Conservation (phyloP, 2,113 vertebrate genomes). For the Nerophis ophidion region DNA sequence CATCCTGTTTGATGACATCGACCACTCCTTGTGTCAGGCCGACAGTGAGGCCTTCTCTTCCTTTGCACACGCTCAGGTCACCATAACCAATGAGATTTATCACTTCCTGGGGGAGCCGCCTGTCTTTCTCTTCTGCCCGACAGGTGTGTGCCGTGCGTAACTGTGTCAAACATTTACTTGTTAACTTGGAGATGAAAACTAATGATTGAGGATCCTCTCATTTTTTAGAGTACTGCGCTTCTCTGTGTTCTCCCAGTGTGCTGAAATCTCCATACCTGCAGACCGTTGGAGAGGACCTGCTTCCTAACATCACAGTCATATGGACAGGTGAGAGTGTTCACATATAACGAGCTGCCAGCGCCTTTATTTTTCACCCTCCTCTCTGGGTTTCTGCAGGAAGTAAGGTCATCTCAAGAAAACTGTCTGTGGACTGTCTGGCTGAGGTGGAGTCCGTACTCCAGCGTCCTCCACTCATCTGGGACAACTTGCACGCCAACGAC, state of each 20-base stretch:
- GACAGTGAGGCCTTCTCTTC: constrained; percentile 81
- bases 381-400: constrained; percentile 61
- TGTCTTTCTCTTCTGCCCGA: constrained; percentile 84
- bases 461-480: constrained; percentile 77
- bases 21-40: constrained; percentile 82
- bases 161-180: background rate
- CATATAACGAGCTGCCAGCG: too few relatives aligned
- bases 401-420: constrained; percentile 79
- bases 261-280: constrained; percentile 78
- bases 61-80: constrained; percentile 81
- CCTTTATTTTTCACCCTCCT: background rate
- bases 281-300: constrained; percentile 76
- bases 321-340: constrained; percentile 76
- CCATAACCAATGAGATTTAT: constrained; percentile 79
- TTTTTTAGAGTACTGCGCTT: constrained; percentile 77
- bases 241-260: constrained; percentile 78
- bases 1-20: constrained; percentile 82
- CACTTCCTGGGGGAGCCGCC: constrained; percentile 76
- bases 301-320: constrained; percentile 75
- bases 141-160: constrained; percentile 63
- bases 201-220: background rate
- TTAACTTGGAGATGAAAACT: too few relatives aligned
- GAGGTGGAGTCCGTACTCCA: constrained; percentile 76
- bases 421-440: constrained; percentile 66
- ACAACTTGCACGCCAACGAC: constrained; percentile 85